Evolutionary conservation across 2,888 invertebrate species (phyloP).

Genomic region (Dysmachus trigonus): DNA sequence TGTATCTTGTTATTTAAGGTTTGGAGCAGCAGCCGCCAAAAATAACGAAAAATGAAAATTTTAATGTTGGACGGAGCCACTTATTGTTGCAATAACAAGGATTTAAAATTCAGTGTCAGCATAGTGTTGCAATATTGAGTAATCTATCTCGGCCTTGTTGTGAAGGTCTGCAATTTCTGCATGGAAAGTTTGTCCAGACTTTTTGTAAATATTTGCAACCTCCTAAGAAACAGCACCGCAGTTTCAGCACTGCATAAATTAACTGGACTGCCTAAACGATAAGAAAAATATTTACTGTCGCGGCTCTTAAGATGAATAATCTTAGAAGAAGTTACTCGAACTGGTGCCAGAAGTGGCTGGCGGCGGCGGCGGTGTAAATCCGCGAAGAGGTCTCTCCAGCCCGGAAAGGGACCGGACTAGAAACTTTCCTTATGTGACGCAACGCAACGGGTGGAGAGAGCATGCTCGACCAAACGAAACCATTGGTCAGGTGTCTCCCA

Average conservation of each 20-base stretch:
- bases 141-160: background rate
- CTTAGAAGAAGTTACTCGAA: background rate
- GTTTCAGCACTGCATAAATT: background rate
- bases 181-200: background rate
- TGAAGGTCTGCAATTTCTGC: background rate
- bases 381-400: background rate
- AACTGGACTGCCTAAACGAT: background rate
- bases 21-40: no score
- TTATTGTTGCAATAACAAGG: no score
- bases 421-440: background rate
- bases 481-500: background rate
- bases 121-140: background rate
- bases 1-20: no score
- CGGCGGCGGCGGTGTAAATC: background rate
- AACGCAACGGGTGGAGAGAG: background rate
- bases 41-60: no score
- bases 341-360: background rate
- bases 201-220: background rate
- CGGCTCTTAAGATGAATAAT: background rate
- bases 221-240: background rate
- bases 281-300: background rate
- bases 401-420: background rate
- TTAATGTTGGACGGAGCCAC: no score
- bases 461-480: background rate
- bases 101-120: no score